phyloP scores from a whole-genome alignment of 2,113 vertebrate genomes.

The Tautogolabrus adspersus region DNA sequence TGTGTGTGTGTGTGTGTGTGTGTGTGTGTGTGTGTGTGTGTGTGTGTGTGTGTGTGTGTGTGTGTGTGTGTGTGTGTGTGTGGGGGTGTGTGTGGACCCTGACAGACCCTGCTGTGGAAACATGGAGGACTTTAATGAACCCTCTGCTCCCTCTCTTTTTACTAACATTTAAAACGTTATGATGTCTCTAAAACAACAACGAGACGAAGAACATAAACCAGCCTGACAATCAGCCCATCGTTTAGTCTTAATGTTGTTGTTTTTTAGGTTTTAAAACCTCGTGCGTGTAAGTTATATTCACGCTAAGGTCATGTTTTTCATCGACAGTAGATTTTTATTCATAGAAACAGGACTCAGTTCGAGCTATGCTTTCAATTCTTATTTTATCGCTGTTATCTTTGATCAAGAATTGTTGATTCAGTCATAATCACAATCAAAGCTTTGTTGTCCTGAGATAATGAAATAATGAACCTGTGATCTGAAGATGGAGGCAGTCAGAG shows the following conservation, averaged over 20 bases:
- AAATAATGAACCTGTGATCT: no score
- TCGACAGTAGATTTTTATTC: no score
- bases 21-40: constrained; percentile 1
- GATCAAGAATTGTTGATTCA: no score
- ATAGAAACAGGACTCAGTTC: no score
- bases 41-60: no score
- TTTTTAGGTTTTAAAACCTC: constrained; percentile 7
- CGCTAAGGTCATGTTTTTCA: constrained; percentile 12
- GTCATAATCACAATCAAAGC: no score
- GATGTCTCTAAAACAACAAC: constrained; percentile 13
- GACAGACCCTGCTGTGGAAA: constrained; percentile 54
- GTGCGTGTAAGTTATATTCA: constrained; percentile 8
- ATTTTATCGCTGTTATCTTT: no score
- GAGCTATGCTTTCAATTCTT: no score
- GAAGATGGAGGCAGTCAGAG: no score
- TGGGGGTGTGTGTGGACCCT: constrained; percentile 10
- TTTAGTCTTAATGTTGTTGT: background rate
- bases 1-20: constrained; percentile 17
- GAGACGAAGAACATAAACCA: constrained; percentile 15
- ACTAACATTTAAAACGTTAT: constrained; percentile 28
- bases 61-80: no score
- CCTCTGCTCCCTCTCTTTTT: background rate
- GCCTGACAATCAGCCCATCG: constrained; percentile 63
- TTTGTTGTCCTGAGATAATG: no score
- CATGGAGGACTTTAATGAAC: constrained; percentile 13